Evolutionary conservation across 2,113 vertebrate species (phyloP), one percentile per base, ranked within the genome.

Genomic region (Sinocyclocheilus anophthalmus): DNA sequence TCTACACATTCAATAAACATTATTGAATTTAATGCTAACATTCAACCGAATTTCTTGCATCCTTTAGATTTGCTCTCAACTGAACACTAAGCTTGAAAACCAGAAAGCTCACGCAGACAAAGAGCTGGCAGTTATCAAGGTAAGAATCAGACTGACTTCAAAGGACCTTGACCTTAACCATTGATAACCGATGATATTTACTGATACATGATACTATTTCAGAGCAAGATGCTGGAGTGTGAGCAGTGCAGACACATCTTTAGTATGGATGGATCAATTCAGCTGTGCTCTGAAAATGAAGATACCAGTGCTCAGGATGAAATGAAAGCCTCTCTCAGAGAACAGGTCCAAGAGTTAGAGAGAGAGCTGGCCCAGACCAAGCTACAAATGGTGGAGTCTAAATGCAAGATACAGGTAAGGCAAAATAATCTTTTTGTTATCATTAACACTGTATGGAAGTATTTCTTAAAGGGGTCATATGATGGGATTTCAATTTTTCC

Each of bases 391-490:
- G 97, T 99, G 92, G 97, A 99, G 91, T 95, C 97, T 89, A 96
- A 97, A 87, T 98, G 97, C 91, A 97, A 95, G 92, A 98, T 98
- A 86, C 97, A 99, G 97, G 97, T 98, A 90, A 72, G 20, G 7
- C 3, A 48, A 5, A n/a, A 12, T 12, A 9, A 5, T 13, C 73
- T n/a, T 45, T 76, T 76, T 76, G n/a, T 72, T 16, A 33, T 72
- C 18, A 72, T 63, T 12, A 63, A 26, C 63, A 65, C 24, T 65
- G 5, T 5, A 13, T 13, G 24, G 24, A 65, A 65, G 1, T 65
- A 12, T 65, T 65, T 65, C 24, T 65, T 5, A 30, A 30, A 30
- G 30, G 30, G 30, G 30, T 30, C 30, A 30, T 30, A 30, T 30
- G 30, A 30, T 30, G 30, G 0, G 30, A 30, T 30, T 30, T 2